A percentile compares a stretch with the other conserved stretches of the same genome.
These are phyloP conservation scores for Metaphire vulgaris DNA, from an alignment of 1,140 invertebrate species.

Conservation along the genomic window DNA sequence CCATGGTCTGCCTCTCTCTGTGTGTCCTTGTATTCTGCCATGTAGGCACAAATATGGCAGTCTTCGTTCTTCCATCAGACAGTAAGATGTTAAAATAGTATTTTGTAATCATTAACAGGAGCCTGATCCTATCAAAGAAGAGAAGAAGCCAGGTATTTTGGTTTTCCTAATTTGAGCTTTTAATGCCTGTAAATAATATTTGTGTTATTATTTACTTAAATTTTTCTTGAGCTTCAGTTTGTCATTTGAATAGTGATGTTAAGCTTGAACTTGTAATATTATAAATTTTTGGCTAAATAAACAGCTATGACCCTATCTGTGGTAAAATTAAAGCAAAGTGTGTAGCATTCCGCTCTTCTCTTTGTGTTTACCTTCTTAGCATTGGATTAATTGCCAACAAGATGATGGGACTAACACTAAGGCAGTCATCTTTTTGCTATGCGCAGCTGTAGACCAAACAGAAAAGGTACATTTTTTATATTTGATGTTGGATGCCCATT, in stretches of 20 bases:
- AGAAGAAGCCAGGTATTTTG: neutral
- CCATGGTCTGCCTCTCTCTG: too few relatives aligned
- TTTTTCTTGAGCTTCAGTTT: neutral
- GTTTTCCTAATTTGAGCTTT: neutral
- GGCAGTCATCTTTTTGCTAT: neutral
- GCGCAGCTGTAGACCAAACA: neutral
- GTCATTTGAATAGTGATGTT: neutral
- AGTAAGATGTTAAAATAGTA: too few relatives aligned
- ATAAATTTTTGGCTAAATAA: neutral
- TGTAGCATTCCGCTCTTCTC: neutral
- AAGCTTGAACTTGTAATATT: neutral
- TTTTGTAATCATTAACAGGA: neutral
- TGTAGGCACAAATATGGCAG: too few relatives aligned
- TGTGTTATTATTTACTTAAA: neutral
- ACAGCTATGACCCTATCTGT: neutral
- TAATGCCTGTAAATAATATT: neutral
- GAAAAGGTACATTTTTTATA: too few relatives aligned
- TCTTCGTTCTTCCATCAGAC: too few relatives aligned
- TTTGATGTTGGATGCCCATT: too few relatives aligned
- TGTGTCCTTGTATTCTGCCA: too few relatives aligned
- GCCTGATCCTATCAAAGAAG: neutral
- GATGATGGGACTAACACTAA: neutral
- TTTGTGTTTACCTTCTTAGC: too few relatives aligned
- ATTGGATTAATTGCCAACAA: too few relatives aligned
- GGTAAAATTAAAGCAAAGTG: neutral